Percentiles rank a stretch among this genome's conserved stretches.
Evolutionary conservation across 37 sponge, comb jelly and placozoan species (phyloP).

Genomic region (Geodia barretti): DNA sequence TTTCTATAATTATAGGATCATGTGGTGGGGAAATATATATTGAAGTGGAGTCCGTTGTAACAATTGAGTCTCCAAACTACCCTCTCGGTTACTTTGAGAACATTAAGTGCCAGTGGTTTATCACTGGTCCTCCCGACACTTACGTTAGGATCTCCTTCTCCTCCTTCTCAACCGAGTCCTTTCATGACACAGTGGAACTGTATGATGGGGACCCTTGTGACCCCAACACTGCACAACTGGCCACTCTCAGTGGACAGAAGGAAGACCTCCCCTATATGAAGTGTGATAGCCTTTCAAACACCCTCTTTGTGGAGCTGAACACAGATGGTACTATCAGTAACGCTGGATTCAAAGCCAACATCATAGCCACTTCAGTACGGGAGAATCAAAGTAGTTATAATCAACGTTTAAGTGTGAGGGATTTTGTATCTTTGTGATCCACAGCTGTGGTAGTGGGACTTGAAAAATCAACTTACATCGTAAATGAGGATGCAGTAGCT

Average conservation of each 20-base stretch:
- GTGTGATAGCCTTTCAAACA: background rate
- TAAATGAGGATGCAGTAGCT: too few species aligned
- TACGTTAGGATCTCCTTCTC: constrained; percentile 11
- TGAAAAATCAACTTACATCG: too few species aligned
- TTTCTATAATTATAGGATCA: too few species aligned
- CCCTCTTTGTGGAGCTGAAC: constrained; percentile 15
- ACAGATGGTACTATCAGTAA: constrained; percentile 14
- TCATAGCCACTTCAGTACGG: too few species aligned
- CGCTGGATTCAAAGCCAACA: constrained; percentile 25
- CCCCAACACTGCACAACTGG: background rate
- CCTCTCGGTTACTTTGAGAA: constrained; percentile 25
- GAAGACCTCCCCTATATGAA: too few species aligned
- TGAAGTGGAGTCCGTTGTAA: too few species aligned
- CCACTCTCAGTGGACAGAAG: constrained; percentile 3
- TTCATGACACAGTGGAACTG: constrained; percentile 33
- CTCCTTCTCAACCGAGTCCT: constrained; percentile 4
- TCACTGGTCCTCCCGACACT: constrained; percentile 4
- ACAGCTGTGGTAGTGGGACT: too few species aligned
- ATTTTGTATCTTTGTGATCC: too few species aligned
- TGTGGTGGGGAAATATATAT: too few species aligned
- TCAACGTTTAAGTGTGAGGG: too few species aligned
- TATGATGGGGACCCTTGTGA: constrained; percentile 24
- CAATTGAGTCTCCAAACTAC: too few species aligned
- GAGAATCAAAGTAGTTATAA: too few species aligned
- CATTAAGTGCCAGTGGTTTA: constrained; percentile 31